Evolutionary conservation across 2,113 vertebrate genomes (phyloP), one percentile per base, ranked within the genome.

Genomic region (Condylura cristata): DNA sequence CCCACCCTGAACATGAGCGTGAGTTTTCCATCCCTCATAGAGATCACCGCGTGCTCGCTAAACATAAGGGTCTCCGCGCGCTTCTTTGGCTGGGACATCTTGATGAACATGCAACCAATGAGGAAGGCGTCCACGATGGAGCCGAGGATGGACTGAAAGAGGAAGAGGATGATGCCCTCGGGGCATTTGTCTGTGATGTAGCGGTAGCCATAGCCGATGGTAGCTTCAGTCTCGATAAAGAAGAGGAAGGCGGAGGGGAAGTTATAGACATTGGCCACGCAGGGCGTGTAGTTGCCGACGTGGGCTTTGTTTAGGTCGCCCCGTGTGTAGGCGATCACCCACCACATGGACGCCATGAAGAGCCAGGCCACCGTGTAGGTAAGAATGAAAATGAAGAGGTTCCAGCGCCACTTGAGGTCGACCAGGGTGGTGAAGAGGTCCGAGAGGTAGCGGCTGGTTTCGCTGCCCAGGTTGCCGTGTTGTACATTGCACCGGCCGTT

Each of bases 81-180:
- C 95, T 99, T 99, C 98, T 99, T 99, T 97, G 99, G 99, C 97
- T 99, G 99, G 39, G 99, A 99, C 99, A 99, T 99, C 98, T 99
- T 99, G 97, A 99, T 99, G 97, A 99, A 99, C 99, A 99, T 99
- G 98, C 99, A 99, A 97, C 99, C 99, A 92, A 99, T 99, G 97
- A 99, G 98, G 97, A 99, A 99, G 46, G 99, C 99, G 61, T 99
- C 99, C 93, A 99, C 99, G 76, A 99, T 99, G 97, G 99, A 99
- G 90, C 99, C 99, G 37, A 99, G 98, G 98, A 99, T 99, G 95
- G 99, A 99, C 98, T 99, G 99, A 97, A 99, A 99, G 91, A 99
- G 99, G 97, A 99, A 99, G 30, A 99, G 99, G 95, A 99, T 99
- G 97, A 99, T 99, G 92, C 99, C 99, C 98, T 99, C 99, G 3